Evolutionary conservation across 2,113 vertebrate genomes (phyloP).

Genomic region (Phylloscopus whistleri): DNA sequence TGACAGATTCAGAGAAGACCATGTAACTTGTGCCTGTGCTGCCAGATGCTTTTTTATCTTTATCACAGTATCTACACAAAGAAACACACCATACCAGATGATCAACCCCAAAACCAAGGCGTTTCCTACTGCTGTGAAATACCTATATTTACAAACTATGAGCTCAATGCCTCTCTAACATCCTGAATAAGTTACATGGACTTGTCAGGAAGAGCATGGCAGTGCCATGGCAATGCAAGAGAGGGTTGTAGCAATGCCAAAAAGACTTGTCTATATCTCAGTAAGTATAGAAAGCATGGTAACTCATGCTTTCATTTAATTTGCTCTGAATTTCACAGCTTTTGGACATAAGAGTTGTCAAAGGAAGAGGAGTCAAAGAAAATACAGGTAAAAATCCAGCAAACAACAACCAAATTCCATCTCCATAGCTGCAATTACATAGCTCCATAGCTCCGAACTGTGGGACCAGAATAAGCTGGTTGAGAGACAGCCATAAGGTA

Average conservation of each 20-base stretch:
- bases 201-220: accelerated
- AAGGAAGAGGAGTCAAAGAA: not conserved
- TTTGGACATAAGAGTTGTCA: not conserved
- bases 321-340: not conserved
- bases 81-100: not conserved
- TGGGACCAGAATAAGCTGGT: not conserved
- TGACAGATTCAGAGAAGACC: not conserved
- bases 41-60: not conserved
- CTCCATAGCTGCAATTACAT: not conserved
- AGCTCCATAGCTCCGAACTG: not conserved
- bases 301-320: not conserved
- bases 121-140: not conserved
- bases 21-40: not conserved
- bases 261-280: not conserved
- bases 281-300: not conserved
- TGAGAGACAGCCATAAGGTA: not conserved
- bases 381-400: not conserved
- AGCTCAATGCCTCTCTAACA: not conserved
- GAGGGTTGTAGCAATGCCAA: not conserved
- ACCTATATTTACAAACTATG: not conserved
- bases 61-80: not conserved
- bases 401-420: not conserved
- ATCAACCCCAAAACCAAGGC: not conserved
- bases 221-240: not conserved
- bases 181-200: not conserved